Evolutionary conservation across 2,888 invertebrate species (phyloP).

Genomic region (Agriopis leucophaearia): DNA sequence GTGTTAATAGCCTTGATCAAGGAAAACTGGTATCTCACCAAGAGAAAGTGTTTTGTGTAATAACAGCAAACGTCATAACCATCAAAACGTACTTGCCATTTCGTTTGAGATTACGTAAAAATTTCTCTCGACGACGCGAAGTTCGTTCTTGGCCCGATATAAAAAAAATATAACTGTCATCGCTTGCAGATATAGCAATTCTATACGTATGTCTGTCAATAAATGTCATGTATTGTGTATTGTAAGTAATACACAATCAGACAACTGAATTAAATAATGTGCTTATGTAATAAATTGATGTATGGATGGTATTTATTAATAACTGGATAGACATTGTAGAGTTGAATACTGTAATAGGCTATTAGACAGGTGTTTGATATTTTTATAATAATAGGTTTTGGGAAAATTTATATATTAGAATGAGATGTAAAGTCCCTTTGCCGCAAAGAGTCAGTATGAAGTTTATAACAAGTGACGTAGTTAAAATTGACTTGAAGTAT

Average conservation of each 20-base stretch:
- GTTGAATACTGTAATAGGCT: no score
- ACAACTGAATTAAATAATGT: no score
- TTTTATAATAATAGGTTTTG: no score
- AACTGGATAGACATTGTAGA: no score
- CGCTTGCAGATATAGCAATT: slow-evolving; percentile 2
- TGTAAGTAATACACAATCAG: neutral
- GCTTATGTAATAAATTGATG: no score
- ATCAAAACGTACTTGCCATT: slow-evolving; percentile 27
- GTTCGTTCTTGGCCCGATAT: slow-evolving; percentile 4
- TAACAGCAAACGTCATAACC: slow-evolving; percentile 19
- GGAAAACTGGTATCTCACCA: slow-evolving; percentile 20
- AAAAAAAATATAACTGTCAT: slow-evolving; percentile 21
- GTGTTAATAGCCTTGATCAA: slow-evolving; percentile 16
- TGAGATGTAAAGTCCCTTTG: no score
- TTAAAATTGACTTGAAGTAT: no score
- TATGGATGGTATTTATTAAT: no score
- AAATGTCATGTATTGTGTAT: slow-evolving; percentile 1
- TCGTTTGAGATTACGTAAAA: slow-evolving; percentile 30
- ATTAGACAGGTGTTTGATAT: no score
- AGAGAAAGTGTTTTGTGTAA: slow-evolving; percentile 36
- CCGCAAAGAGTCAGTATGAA: no score
- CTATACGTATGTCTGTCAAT: slow-evolving; percentile 2
- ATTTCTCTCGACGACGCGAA: slow-evolving; percentile 14
- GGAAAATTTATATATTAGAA: no score
- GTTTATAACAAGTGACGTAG: no score